Base-by-base conservation (phyloP, 1,140 invertebrate genomes). In the Episyrphus balteatus region DNA sequence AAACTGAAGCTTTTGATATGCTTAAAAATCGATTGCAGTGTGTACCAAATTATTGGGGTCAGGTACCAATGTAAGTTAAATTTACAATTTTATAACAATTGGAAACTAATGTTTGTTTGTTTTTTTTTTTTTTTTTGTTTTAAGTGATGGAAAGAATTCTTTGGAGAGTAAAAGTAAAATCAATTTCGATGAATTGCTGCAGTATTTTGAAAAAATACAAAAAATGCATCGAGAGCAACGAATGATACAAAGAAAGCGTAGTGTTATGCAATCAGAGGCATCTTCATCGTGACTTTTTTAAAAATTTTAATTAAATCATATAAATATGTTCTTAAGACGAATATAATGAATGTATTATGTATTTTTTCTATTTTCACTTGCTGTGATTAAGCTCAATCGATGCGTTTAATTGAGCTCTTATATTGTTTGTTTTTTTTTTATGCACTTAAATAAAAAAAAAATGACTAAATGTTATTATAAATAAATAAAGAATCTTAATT, bases 1-100 rank as follows among this genome's bases (percentile, higher is more conserved):
- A 99, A 74, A 94, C 87, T 39, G 92, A 97, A 61, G 92, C 94
- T 10, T 99, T 98, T 70, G 81, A 86, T 55, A 83, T 85, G 30
- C 75, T 99, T 41, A 80, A 86, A 48, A 81, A 84, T 57, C 77
- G 96, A 51, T 75, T 99, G 44, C 82, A 92, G 59, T 94, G 92
- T 64, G 85, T 95, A 57, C 92, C 92, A 44, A 76, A 73, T 57
- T 69, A 65, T 51, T 68, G 61, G 61, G 59, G 53, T 13, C 55
- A 58, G 19, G 32, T 48, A 7, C 51, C 53, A 21, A 44, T 54
- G 66, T 68, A 56, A 60, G 59, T 33, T n/a, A n/a, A n/a, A 39
- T 15, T 3, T 8, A 1, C 15, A 12, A 31, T 26, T 44, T 5
- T 1, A 15, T 10, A 7, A n/a, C 30, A 33, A 14, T 42, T 39